Evolutionary conservation across 2,888 invertebrate genomes (phyloP), one percentile per base, ranked within the genome.

Genomic region (Bhutanitis thaidina): DNA sequence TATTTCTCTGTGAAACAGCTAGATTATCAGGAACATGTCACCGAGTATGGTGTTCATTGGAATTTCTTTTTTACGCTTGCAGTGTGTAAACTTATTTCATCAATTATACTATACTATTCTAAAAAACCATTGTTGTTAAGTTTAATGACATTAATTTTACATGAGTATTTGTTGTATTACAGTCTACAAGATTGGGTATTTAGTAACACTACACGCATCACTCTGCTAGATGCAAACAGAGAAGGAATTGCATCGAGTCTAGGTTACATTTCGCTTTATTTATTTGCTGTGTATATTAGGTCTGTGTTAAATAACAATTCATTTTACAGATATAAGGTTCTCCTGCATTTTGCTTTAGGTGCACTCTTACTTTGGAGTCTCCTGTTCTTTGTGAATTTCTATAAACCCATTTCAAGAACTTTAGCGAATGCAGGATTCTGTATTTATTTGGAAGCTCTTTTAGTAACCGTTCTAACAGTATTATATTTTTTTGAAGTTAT

Each of bases 51-150:
- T 0, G 91, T 94, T 0, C 98, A 99, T 77, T 98, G 98, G 96
- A 99, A 99, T 81, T 99, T 99, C 76, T 99, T 99, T 79, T 94
- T 98, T 60, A 98, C 98, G 0, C 83, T 99, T 50, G 97, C 96
- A 1, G 81, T 94, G 35, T 94, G 97, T 13, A 97, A 96, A 81
- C 73, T 96, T 1, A 68, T 95, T 14, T 93, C 94, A 34, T 92
- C 93, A 0, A 57, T 93, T 7, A 65, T 95, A 36, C 79, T 94
- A 39, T 90, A 81, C 43, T 74, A 91, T 8, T 74, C 93, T 1
- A 77, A 87, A 30, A 77, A 89, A 40, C 75, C 93, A 15, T 81
- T 93, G 43, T 53, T 91, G 7, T 76, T 91, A 29, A 92, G 94
- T 43, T 62, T 93, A 12, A 53, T 90, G 44, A 69, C 93, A 10